Conservation (phyloP, 1,140 invertebrate genomes). For the Saccostrea cuccullata region DNA sequence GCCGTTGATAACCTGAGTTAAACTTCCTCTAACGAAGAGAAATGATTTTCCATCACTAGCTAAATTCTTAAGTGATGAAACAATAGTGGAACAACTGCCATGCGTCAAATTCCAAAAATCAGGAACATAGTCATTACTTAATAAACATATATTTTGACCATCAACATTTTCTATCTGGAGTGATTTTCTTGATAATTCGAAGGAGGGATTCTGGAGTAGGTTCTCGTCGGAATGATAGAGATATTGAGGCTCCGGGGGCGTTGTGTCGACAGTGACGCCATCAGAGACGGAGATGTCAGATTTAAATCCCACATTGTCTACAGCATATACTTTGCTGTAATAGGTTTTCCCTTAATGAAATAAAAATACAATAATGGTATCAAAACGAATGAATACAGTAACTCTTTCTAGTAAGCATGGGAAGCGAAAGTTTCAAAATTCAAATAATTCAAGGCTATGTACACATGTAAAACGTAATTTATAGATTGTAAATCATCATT, state of each 20-base stretch:
- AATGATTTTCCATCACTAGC: conserved; percentile 30
- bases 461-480: too few relatives aligned
- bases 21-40: conserved; percentile 36
- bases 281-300: conserved; percentile 49
- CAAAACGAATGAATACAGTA: neutral
- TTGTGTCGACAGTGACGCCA: conserved; percentile 60
- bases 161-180: conserved; percentile 18
- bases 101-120: conserved; percentile 19
- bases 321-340: conserved; percentile 26
- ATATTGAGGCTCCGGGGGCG: conserved; percentile 41
- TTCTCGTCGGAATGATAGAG: conserved; percentile 46
- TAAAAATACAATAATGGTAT: neutral
- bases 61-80: conserved; percentile 33
- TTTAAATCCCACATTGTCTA: conserved; percentile 38
- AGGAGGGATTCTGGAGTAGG: conserved; percentile 61
- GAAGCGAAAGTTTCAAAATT: too few relatives aligned
- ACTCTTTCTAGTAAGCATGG: neutral
- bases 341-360: neutral
- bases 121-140: conserved; percentile 24
- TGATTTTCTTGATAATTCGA: conserved; percentile 46
- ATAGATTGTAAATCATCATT: too few relatives aligned
- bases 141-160: neutral
- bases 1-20: conserved; percentile 40
- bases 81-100: conserved; percentile 40
- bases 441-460: too few relatives aligned